Evolutionary conservation across 2,888 invertebrate species (phyloP).

Genomic region (Mactromeris polynyma): DNA sequence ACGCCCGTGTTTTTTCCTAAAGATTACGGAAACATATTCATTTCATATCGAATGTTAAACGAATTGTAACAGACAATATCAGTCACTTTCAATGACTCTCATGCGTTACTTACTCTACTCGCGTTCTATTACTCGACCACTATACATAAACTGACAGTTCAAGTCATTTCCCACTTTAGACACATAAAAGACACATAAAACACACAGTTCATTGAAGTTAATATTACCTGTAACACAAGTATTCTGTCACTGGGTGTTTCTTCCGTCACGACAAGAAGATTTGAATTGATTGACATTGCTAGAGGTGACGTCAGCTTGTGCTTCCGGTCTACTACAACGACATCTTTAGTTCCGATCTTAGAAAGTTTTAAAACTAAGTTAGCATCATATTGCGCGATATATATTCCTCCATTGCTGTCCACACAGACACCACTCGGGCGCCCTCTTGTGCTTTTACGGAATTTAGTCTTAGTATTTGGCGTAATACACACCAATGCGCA

Average conservation of each 20-base stretch:
- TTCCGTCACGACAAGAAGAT: constrained; percentile 66
- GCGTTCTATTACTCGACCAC: too few species aligned
- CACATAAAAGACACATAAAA: too few species aligned
- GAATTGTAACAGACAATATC: too few species aligned
- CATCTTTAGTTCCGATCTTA: constrained; percentile 50
- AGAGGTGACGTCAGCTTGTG: constrained; percentile 64
- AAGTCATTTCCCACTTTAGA: too few species aligned
- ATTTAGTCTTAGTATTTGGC: constrained; percentile 57
- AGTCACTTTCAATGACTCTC: too few species aligned
- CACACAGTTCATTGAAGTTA: too few species aligned
- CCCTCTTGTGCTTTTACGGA: constrained; percentile 63
- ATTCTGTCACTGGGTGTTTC: constrained; percentile 72
- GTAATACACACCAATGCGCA: constrained; percentile 65
- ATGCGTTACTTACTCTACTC: too few species aligned
- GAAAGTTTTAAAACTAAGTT: constrained; percentile 62
- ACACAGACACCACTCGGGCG: constrained; percentile 71
- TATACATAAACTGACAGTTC: too few species aligned
- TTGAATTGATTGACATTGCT: constrained; percentile 52
- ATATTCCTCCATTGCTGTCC: constrained; percentile 60
- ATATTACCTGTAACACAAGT: constrained; percentile 65
- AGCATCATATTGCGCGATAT: constrained; percentile 69
- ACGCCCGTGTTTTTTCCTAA: too few species aligned
- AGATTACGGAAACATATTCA: too few species aligned
- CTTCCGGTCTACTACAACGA: constrained; percentile 52
- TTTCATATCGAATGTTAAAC: too few species aligned